phyloP scores from a whole-genome alignment of 2,888 invertebrate species.

The Celastrina argiolus region DNA sequence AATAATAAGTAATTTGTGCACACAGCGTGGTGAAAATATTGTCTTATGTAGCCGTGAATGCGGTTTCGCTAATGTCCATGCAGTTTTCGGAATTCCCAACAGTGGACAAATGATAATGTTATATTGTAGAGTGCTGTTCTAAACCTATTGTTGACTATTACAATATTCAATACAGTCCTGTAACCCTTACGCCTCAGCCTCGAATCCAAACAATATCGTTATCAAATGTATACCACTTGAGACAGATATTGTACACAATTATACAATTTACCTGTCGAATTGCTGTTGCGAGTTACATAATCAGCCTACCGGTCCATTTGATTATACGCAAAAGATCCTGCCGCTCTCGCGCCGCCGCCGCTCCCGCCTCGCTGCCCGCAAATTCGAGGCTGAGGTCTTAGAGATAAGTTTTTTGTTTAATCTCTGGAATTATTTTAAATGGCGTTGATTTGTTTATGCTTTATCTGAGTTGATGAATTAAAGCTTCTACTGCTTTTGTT shows the following conservation, averaged over 20 bases:
- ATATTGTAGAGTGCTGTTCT: slow-evolving; percentile 31
- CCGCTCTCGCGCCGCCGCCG: no score
- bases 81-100: slow-evolving; percentile 55
- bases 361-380: no score
- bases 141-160: slow-evolving; percentile 20
- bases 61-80: slow-evolving; percentile 54
- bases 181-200: no score
- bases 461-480: background rate
- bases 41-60: slow-evolving; percentile 52
- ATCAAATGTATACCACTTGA: no score
- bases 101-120: slow-evolving; percentile 36
- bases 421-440: slow-evolving; percentile 31
- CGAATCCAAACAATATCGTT: no score
- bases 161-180: background rate
- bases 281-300: no score
- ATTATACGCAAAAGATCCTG: no score
- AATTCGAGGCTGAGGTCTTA: no score
- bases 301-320: no score
- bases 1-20: slow-evolving; percentile 64
- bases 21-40: slow-evolving; percentile 70
- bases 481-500: background rate
- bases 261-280: no score
- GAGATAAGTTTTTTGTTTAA: slow-evolving; percentile 45
- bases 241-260: no score
- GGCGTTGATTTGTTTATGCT: slow-evolving; percentile 27